Percentiles rank a stretch among this genome's conserved stretches.
Evolutionary conservation across 53 echinoderm and acorn worm genomes (phyloP).

Genomic region (Mesocentrotus franciscanus): DNA sequence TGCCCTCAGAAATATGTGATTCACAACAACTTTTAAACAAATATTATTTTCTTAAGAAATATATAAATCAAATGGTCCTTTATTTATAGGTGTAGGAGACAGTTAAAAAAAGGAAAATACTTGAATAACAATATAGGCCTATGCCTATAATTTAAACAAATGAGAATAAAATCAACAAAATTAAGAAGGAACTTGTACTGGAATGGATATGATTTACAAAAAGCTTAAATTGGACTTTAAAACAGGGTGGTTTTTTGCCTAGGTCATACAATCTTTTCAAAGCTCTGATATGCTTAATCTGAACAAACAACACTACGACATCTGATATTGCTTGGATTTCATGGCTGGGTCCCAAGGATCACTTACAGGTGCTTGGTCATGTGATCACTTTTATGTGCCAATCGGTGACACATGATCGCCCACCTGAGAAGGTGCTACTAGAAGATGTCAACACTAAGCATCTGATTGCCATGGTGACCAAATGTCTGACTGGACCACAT

Average conservation of each 20-base stretch:
- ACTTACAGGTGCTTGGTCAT: background rate
- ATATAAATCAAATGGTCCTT: too few relatives aligned
- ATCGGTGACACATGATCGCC: background rate
- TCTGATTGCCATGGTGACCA: conserved; percentile 7
- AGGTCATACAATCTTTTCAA: background rate
- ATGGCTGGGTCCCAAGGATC: background rate
- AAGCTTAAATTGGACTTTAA: background rate
- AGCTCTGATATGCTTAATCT: background rate
- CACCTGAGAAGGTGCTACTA: background rate
- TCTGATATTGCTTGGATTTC: background rate
- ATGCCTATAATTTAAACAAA: too few relatives aligned
- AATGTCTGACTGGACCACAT: background rate
- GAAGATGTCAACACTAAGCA: background rate
- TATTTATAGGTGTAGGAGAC: too few relatives aligned
- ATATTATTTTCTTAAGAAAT: too few relatives aligned
- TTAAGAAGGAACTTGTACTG: background rate
- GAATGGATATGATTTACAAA: background rate
- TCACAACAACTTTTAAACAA: too few relatives aligned
- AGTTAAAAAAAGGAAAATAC: too few relatives aligned
- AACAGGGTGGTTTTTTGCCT: background rate
- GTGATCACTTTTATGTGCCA: background rate
- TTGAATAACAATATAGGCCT: too few relatives aligned
- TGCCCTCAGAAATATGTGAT: too few relatives aligned
- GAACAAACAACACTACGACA: background rate
- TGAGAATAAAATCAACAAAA: background rate